Conservation (phyloP, 2,113 vertebrate genomes). For the Amazona vittata region DNA sequence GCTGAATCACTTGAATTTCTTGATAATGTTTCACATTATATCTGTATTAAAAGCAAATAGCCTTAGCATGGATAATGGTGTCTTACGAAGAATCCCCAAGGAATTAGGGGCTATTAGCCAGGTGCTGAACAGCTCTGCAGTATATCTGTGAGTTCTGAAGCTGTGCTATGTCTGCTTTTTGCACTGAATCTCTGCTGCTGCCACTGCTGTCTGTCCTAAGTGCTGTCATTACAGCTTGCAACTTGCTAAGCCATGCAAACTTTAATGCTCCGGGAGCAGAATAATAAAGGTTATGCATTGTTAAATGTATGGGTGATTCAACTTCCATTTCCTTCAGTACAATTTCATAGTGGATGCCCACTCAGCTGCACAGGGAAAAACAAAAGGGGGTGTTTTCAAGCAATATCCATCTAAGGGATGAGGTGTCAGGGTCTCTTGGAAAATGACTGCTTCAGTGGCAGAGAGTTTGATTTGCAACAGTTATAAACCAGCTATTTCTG, state of each 20-base stretch:
- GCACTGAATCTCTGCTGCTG: neutral
- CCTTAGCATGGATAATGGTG: slow-evolving; percentile 32
- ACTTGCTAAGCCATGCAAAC: slow-evolving; percentile 67
- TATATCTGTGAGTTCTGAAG: neutral
- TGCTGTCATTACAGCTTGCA: slow-evolving; percentile 31
- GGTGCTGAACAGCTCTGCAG: neutral
- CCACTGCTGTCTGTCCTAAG: neutral
- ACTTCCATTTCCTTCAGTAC: slow-evolving; percentile 36
- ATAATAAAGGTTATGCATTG: slow-evolving; percentile 43
- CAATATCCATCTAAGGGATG: slow-evolving; percentile 35
- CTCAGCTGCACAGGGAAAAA: slow-evolving; percentile 51
- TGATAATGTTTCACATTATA: slow-evolving; percentile 12
- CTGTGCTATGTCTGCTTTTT: neutral
- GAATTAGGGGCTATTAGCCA: slow-evolving; percentile 38
- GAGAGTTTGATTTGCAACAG: slow-evolving; percentile 60
- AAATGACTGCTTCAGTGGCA: slow-evolving; percentile 46
- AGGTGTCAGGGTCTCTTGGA: slow-evolving; percentile 21
- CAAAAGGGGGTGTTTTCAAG: slow-evolving; percentile 48
- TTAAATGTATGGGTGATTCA: slow-evolving; percentile 40
- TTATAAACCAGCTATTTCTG: slow-evolving; percentile 56
- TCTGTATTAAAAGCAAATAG: slow-evolving; percentile 58
- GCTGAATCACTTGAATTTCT: slow-evolving; percentile 33
- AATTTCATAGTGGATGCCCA: slow-evolving; percentile 28
- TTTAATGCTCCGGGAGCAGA: slow-evolving; percentile 34
- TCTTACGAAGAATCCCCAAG: slow-evolving; percentile 39